These are phyloP conservation scores for Oreamnos americanus DNA, from an alignment of 2,113 vertebrate species.

Conservation along the genomic window DNA sequence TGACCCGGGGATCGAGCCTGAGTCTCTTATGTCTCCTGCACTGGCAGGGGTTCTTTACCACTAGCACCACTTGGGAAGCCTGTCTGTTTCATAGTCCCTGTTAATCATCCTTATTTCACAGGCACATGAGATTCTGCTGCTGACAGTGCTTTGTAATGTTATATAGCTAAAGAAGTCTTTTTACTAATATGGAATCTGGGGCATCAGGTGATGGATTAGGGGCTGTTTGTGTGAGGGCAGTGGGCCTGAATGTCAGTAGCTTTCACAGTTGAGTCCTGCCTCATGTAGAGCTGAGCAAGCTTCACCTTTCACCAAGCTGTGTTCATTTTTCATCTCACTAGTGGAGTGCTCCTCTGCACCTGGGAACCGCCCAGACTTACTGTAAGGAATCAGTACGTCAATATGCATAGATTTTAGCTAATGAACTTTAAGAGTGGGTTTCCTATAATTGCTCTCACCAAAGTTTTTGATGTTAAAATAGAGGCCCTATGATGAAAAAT, in stretches of 20 bases:
- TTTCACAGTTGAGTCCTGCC: background rate
- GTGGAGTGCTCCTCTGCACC: background rate
- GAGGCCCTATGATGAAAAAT: background rate
- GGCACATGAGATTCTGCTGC: background rate
- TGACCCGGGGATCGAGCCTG: background rate
- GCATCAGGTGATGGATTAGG: background rate
- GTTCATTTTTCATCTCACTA: background rate
- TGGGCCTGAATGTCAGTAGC: background rate
- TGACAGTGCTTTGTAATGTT: background rate
- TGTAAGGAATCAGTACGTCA: background rate
- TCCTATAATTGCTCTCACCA: background rate
- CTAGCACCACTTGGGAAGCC: background rate
- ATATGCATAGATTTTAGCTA: background rate
- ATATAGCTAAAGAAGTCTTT: background rate
- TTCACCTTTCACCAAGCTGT: background rate
- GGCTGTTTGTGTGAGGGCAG: background rate
- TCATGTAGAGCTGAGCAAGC: background rate
- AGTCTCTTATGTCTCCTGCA: background rate
- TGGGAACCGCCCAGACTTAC: background rate
- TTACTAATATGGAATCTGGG: background rate
- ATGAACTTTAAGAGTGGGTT: background rate
- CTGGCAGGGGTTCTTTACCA: background rate
- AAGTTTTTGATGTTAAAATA: background rate
- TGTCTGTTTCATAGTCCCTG: background rate
- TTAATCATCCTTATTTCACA: background rate